These are phyloP conservation scores for Stenurella melanura DNA, from an alignment of 2,888 invertebrate genomes.

Conservation along the genomic window DNA sequence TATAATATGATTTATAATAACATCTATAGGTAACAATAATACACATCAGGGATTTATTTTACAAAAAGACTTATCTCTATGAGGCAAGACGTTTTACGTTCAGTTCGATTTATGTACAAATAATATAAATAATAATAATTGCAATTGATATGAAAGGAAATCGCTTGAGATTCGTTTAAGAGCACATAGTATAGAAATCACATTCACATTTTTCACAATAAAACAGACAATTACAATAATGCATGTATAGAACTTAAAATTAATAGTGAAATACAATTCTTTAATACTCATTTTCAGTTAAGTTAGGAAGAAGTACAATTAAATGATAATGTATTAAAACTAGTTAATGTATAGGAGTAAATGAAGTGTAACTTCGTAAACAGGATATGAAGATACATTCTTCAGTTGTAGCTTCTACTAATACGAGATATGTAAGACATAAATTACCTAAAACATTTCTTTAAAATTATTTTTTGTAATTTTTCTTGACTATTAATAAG, in stretches of 20 bases:
- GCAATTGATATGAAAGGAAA: conserved; percentile 31
- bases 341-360: neutral
- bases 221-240: neutral
- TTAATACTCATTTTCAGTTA: neutral
- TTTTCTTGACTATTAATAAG: too few relatives aligned
- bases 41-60: conserved; percentile 55
- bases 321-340: neutral
- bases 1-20: conserved; percentile 56
- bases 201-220: neutral
- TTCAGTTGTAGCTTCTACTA: too few relatives aligned
- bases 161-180: conserved; percentile 21
- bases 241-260: neutral
- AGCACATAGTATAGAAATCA: conserved; percentile 37
- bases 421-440: too few relatives aligned
- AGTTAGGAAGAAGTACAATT: neutral
- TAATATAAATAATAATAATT: conserved; percentile 44
- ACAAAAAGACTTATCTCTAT: conserved; percentile 59
- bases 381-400: neutral
- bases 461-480: too few relatives aligned
- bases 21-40: conserved; percentile 63
- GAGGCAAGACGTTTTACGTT: conserved; percentile 62
- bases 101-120: conserved; percentile 62
- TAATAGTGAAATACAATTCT: neutral
- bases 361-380: neutral
- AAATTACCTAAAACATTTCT: too few relatives aligned